Conservation (phyloP, 2,797 vertebrate genomes). For the Lacerta bilineata region DNA sequence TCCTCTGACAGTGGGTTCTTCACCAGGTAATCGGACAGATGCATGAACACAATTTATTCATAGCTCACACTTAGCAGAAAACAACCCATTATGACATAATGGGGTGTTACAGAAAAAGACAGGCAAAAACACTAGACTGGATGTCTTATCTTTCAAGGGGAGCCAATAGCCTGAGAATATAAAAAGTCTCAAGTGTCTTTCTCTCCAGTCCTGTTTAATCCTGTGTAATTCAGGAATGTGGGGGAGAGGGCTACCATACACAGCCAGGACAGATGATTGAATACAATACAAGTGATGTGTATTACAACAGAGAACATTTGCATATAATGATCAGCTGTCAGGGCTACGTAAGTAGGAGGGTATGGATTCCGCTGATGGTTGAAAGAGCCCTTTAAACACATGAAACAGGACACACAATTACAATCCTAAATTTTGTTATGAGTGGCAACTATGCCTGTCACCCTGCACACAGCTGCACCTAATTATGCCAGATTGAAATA, state of each 20-base stretch:
- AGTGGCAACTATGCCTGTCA: background rate
- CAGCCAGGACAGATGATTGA: background rate
- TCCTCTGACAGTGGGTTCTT: no score
- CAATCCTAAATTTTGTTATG: background rate
- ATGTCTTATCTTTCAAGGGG: background rate
- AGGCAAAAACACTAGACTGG: background rate
- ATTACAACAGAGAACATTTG: background rate
- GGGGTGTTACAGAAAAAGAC: background rate
- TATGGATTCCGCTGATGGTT: background rate
- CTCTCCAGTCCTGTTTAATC: background rate
- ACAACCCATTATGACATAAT: background rate
- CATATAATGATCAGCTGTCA: background rate
- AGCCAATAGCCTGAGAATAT: background rate
- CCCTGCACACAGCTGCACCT: slow-evolving; percentile 10
- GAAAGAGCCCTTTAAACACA: background rate
- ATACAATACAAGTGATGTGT: background rate
- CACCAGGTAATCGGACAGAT: no score
- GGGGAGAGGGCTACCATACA: background rate
- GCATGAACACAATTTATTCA: no score
- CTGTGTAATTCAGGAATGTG: background rate
- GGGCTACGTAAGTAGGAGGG: background rate
- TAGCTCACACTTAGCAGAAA: background rate
- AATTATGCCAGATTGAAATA: slow-evolving; percentile 7
- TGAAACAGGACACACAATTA: background rate
- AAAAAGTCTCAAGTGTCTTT: background rate